Percentiles rank a stretch among this genome's conserved stretches.
Conservation (phyloP, 1,140 invertebrate species). For the Ruditapes philippinarum region DNA sequence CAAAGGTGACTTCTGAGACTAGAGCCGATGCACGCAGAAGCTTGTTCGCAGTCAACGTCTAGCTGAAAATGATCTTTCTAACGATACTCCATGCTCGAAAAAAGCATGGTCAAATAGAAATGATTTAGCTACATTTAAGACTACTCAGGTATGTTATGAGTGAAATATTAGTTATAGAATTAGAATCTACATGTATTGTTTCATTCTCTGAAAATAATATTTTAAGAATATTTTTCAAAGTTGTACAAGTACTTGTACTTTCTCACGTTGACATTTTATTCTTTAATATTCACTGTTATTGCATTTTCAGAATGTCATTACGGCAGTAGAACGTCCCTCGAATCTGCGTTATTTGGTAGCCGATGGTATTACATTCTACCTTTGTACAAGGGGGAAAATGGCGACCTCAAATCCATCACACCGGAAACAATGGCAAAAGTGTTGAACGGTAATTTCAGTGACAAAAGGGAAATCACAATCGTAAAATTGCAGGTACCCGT, state of each 20-base stretch:
- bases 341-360: constrained; percentile 19
- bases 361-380: constrained; percentile 89
- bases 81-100: not conserved
- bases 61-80: not conserved
- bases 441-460: not conserved
- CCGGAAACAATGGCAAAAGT: constrained; percentile 88
- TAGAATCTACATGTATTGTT: no score
- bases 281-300: not conserved
- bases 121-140: not conserved
- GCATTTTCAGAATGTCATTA: not conserved
- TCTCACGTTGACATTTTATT: no score
- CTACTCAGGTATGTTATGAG: not conserved
- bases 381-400: constrained; percentile 91
- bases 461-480: not conserved
- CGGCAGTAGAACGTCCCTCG: constrained; percentile 37
- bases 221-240: no score
- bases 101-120: not conserved
- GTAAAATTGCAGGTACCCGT: constrained; percentile 84
- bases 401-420: constrained; percentile 94
- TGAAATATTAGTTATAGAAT: no score
- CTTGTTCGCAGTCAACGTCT: constrained; percentile 33
- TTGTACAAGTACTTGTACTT: no score
- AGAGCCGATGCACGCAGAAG: not conserved
- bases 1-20: not conserved
- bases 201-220: no score